Evolutionary conservation across 2,797 vertebrate genomes (phyloP).

Genomic region (Remorina albescens): DNA sequence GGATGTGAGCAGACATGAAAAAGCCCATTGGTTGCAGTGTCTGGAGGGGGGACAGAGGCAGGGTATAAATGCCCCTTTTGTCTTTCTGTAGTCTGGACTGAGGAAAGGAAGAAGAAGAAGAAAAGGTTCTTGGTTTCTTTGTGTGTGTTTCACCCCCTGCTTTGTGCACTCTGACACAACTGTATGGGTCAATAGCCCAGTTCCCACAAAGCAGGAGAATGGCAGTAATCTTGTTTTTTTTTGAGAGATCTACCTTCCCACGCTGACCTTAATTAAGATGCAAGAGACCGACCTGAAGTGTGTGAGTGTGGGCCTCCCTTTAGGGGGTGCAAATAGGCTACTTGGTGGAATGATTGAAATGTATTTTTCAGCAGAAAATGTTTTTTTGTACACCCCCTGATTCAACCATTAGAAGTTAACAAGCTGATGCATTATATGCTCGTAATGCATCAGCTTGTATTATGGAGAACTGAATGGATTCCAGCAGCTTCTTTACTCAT

Average conservation of each 20-base stretch:
- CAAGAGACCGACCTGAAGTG: conserved; percentile 54
- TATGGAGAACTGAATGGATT: not conserved
- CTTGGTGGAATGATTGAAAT: conserved; percentile 1
- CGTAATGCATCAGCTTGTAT: not conserved
- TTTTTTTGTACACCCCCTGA: too few relatives aligned
- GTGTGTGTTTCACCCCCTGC: conserved; percentile 56
- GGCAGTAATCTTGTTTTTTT: conserved; percentile 73
- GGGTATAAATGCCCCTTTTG: conserved; percentile 78
- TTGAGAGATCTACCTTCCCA: conserved; percentile 64
- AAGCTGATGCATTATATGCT: not conserved
- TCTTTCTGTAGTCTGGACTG: conserved; percentile 55
- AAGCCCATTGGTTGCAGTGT: conserved; percentile 66
- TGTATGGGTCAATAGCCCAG: conserved; percentile 75
- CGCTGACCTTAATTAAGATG: conserved; percentile 75
- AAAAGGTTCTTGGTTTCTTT: conserved; percentile 62
- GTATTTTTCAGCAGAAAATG: conserved; percentile 7
- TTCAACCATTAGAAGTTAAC: not conserved
- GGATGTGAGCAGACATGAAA: conserved; percentile 61
- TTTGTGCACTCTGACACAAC: conserved; percentile 75
- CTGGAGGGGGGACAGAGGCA: conserved; percentile 62
- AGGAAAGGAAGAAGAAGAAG: conserved; percentile 58
- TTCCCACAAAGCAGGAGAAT: conserved; percentile 81
- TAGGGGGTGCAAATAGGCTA: conserved; percentile 11
- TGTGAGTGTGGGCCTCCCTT: conserved; percentile 43
- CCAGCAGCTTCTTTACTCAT: not conserved